A percentile compares a stretch with the other conserved stretches of the same genome.
Evolutionary conservation across 2,113 vertebrate genomes (phyloP).

Genomic region (Orycteropus afer): DNA sequence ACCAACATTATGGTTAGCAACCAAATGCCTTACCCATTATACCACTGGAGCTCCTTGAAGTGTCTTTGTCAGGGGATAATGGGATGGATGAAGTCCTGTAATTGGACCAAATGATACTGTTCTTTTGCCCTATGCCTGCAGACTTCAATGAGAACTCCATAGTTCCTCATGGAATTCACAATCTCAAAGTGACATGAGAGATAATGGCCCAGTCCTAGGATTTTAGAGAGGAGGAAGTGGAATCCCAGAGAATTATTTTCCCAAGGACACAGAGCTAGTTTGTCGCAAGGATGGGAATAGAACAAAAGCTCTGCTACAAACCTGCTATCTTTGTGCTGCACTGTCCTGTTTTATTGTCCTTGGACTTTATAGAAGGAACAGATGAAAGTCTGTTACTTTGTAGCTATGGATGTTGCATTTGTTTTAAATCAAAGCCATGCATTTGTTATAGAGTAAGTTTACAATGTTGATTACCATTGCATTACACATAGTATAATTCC

Average conservation of each 20-base stretch:
- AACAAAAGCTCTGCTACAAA: accelerated
- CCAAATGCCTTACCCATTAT: too few species aligned
- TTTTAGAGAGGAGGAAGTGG: not conserved
- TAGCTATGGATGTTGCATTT: not conserved
- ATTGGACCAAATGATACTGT: not conserved
- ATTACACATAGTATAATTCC: not conserved
- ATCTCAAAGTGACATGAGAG: not conserved
- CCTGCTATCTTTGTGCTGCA: accelerated
- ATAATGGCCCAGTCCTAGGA: not conserved
- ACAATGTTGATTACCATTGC: not conserved
- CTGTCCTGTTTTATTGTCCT: too few species aligned
- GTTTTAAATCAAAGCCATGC: conserved; percentile 46
- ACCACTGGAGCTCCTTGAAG: too few species aligned
- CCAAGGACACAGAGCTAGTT: not conserved
- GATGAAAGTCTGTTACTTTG: not conserved
- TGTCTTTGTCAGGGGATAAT: not conserved
- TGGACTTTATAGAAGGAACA: not conserved
- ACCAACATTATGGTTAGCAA: too few species aligned
- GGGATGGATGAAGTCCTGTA: not conserved
- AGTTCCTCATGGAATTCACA: not conserved
- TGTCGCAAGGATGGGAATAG: too few species aligned
- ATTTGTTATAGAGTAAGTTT: not conserved
- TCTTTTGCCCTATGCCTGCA: not conserved
- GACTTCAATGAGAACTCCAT: not conserved
- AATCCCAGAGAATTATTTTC: not conserved